Percentiles rank a stretch among this genome's conserved stretches.
These are phyloP conservation scores for Calcarius lapponicus DNA, from an alignment of 2,797 vertebrate genomes.

Conservation along the genomic window DNA sequence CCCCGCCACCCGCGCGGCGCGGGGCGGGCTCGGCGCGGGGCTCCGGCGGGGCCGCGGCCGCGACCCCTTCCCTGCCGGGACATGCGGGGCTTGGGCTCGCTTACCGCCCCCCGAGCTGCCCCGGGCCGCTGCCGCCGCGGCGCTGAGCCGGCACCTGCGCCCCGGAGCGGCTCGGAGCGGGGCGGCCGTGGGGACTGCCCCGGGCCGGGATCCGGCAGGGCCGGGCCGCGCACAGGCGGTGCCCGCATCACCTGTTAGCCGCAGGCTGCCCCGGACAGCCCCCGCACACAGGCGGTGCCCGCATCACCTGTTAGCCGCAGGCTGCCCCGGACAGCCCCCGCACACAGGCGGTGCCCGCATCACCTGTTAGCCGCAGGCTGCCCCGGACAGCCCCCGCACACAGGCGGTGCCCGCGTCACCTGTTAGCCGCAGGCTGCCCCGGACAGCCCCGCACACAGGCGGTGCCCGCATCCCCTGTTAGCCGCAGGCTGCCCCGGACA, in stretches of 20 bases:
- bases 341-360: neutral
- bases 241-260: neutral
- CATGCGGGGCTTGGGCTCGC: too few species aligned
- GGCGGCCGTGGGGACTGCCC: neutral
- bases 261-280: neutral
- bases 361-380: neutral
- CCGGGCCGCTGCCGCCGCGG: neutral
- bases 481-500: neutral
- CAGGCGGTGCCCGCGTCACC: neutral
- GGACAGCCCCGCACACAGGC: too few species aligned
- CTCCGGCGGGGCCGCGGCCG: neutral
- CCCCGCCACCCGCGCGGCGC: neutral
- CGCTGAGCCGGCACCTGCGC: neutral
- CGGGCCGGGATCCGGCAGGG: neutral
- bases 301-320: neutral
- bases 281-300: neutral
- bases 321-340: too few species aligned
- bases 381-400: too few species aligned
- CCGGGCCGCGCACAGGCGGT: neutral
- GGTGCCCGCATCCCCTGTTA: neutral
- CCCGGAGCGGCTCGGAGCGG: neutral
- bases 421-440: neutral
- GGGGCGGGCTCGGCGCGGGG: neutral
- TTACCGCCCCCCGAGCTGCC: too few species aligned
- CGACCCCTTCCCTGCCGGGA: too few species aligned